These are phyloP conservation scores for Apogon hyalosoma DNA, from an alignment of 2,797 vertebrate genomes.

Conservation along the genomic window DNA sequence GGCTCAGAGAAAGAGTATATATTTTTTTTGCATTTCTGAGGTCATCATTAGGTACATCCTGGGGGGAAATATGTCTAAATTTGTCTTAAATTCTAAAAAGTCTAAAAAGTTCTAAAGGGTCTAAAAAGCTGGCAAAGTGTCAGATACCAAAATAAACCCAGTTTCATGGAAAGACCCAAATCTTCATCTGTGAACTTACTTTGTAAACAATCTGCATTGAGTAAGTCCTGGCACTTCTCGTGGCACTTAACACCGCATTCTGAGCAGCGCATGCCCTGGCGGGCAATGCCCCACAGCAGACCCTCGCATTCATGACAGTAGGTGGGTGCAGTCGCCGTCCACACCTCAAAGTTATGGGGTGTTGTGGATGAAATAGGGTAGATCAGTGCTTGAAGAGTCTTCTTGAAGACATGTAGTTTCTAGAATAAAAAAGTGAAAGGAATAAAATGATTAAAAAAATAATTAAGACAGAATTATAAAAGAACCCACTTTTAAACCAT, in stretches of 20 bases:
- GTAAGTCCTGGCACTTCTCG: conserved; percentile 98
- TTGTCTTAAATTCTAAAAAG: too few relatives aligned
- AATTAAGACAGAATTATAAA: conserved; percentile 8
- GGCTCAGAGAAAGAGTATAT: too few relatives aligned
- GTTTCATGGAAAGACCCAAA: too few relatives aligned
- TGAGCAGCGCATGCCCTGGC: conserved; percentile 96
- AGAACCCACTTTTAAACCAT: too few relatives aligned
- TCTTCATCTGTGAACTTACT: conserved; percentile 82
- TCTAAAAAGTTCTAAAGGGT: too few relatives aligned
- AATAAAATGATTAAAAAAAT: neutral
- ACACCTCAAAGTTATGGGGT: conserved; percentile 97
- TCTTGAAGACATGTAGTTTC: conserved; percentile 97
- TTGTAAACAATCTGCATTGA: conserved; percentile 98
- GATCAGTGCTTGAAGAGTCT: conserved; percentile 96
- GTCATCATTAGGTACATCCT: too few relatives aligned
- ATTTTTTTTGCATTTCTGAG: too few relatives aligned
- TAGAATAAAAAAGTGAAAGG: conserved; percentile 58
- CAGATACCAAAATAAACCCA: too few relatives aligned
- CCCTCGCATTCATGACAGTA: conserved; percentile 99
- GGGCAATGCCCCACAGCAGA: conserved; percentile 96
- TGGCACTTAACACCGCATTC: conserved; percentile 99
- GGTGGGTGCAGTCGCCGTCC: conserved; percentile 97
- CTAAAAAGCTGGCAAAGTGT: too few relatives aligned
- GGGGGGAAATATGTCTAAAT: too few relatives aligned
- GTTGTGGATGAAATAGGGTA: conserved; percentile 98